Evolutionary conservation across 2,113 vertebrate genomes (phyloP), one percentile per base, ranked within the genome.

Genomic region (Neofelis nebulosa): DNA sequence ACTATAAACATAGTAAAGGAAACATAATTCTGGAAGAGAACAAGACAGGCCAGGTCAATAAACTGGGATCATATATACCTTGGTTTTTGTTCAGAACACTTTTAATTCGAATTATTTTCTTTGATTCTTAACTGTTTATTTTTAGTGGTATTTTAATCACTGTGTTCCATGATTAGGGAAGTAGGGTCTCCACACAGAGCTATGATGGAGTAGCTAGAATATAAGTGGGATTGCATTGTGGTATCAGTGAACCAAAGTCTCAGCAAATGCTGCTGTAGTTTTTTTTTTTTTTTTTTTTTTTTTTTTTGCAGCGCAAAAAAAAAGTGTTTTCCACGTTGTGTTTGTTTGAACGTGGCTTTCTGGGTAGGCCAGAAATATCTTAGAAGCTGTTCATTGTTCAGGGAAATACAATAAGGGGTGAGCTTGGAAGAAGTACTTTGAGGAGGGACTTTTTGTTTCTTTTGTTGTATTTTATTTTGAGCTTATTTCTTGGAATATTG

Each of bases 361-460:
- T 83, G 48, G 21, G n/a, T 57, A 65, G 68, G 21, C 38, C 73
- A 94, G 63, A 94, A 87, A 85, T 84, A 76, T 27, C 38, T 94
- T 83, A 96, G 90, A 78, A 94, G 19, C 65, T 88, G n/a, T 73
- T 95, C 45, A 80, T 88, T 94, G 27, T 97, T 96, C 16, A 33
- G 23, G 66, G 31, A 93, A 89, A 57, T 55, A n/a, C 10, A 91
- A 2, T 68, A 71, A 80, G 74, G 55, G 45, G 7, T 61, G 41
- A 80, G 36, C 74, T 38, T 86, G 38, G 48, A 94, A 84, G 33
- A 69, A 71, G 73, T 88, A 63, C 36, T 48, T 82, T 50, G 50
- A 94, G 1, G 55, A 92, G 79, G 31, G 33, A 81, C 4, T 79
- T 91, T 69, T 41, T 84, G 45, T 92, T 73, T 19, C 21, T 65